Evolutionary conservation across 1,140 invertebrate genomes (phyloP), one percentile per base, ranked within the genome.

Genomic region (Penaeus japonicus): DNA sequence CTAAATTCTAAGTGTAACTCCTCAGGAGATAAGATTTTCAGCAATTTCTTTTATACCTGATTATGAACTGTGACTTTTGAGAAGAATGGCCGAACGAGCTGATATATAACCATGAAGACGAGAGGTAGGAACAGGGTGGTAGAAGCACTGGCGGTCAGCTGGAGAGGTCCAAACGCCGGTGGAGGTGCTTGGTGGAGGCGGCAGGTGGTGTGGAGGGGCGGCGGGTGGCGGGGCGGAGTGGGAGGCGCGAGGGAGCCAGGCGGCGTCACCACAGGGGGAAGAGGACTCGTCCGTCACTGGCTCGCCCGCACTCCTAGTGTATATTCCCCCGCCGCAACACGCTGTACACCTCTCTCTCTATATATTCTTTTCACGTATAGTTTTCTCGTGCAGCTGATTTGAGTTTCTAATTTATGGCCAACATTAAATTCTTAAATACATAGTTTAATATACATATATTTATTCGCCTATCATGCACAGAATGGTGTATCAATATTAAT

Each of bases 21-120:
- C 84, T 89, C 47, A 47, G 47, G 47, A 47, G 54, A 83, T 83
- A 89, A 89, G 84, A 89, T 89, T 89, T 77, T 85, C 87, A 89
- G 84, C 87, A 89, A 89, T 84, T 88, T 65, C 81, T 84, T 80
- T 78, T 73, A 82, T 89, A 89, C 75, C 84, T 89, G 73, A 83
- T 89, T 85, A 84, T 78, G 65, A 47, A 83, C 65, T 47, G 47
- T 47, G 47, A 47, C 47, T 47, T 47, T 47, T 47, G 47, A 47
- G 47, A 47, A 47, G 47, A 47, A 47, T 47, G 47, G n/a, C n/a
- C n/a, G n/a, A n/a, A 47, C 39, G 2, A 47, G 15, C 47, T 12
- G 15, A 47, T 47, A 47, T 47, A 12, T 15, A 5, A 12, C 15
- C 47, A 47, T 47, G 47, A 47, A 47, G 47, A 47, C 47, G 47